Percentiles rank a stretch among this genome's conserved stretches.
Conservation (phyloP, 2,888 invertebrate species). For the Melinaea marsaeus region DNA sequence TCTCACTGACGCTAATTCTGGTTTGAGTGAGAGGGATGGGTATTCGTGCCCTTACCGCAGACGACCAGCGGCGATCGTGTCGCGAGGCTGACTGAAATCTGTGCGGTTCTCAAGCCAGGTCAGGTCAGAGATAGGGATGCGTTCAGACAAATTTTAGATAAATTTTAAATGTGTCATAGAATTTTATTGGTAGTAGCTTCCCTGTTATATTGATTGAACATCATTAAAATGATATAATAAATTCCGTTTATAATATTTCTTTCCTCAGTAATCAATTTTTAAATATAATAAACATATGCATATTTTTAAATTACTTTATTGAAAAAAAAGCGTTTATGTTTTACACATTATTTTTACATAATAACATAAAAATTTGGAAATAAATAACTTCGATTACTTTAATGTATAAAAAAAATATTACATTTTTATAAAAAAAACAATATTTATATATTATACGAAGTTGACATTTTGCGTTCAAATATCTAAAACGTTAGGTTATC, state of each 20-base stretch:
- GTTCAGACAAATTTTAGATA: slow-evolving; percentile 37
- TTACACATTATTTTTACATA: too few relatives aligned
- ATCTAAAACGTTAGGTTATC: not conserved
- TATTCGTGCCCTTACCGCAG: slow-evolving; percentile 38
- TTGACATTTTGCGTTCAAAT: not conserved
- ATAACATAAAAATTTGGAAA: too few relatives aligned
- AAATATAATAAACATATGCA: too few relatives aligned
- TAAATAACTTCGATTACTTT: too few relatives aligned
- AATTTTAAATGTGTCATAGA: slow-evolving; percentile 2
- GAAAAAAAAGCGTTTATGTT: too few relatives aligned
- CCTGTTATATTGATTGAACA: not conserved
- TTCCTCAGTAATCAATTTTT: too few relatives aligned
- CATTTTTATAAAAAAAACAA: not conserved
- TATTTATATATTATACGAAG: not conserved
- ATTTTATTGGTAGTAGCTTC: not conserved
- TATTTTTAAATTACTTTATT: too few relatives aligned
- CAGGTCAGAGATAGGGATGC: slow-evolving; percentile 61
- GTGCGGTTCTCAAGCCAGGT: slow-evolving; percentile 69
- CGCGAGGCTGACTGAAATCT: slow-evolving; percentile 75
- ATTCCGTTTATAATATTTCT: too few relatives aligned
- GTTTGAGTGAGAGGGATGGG: slow-evolving; percentile 52
- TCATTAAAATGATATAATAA: too few relatives aligned
- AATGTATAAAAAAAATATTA: too few relatives aligned
- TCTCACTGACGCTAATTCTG: slow-evolving; percentile 49
- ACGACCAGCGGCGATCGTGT: slow-evolving; percentile 62